Base-by-base conservation (phyloP, 2,797 vertebrate genomes). In the Ibycter americanus region DNA sequence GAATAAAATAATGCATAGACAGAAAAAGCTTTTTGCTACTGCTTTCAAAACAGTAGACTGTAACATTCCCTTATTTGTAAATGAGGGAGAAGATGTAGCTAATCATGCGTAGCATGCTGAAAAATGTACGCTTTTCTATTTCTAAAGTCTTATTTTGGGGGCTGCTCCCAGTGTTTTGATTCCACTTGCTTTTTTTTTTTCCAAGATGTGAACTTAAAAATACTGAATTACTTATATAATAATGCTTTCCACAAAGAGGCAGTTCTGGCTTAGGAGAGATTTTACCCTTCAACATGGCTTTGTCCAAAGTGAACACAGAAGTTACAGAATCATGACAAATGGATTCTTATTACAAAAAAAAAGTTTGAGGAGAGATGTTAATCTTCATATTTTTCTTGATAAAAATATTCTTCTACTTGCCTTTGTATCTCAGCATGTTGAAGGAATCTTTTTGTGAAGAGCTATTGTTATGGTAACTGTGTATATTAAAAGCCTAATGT, bases 401-500 rank as follows among this genome's bases (percentile, higher is more conserved):
- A 42, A 38, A 89, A 77, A 87, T 87, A 46, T 34, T 90, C 67
- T 88, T 72, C 65, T 73, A 2, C 74, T 76, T 92, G 78, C 58
- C 63, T 81, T 80, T 71, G 40, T 36, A 8, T 46, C 61, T 92
- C 27, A 49, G 42, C 17, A 12, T 78, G 62, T 31, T 77, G 82
- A 94, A 94, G 84, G 89, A 78, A 76, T 89, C 78, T 93, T 83
- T 90, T 65, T 83, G 61, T 89, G 92, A 89, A 54, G 74, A 87
- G 78, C 89, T 83, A 92, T 93, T 96, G 93, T 97, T 97, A 96
- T 95, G 95, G 92, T 94, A 96, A 94, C 95, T 94, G 84, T 82
- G 54, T 94, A 27, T 95, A 91, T 94, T 94, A 96, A 96, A 92
- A 96, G 89, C 92, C 51, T 94, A 90, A 94, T 96, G 89, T 22